Evolutionary conservation across 2,888 invertebrate species (phyloP).

Genomic region (Drosophila trichaetosa): DNA sequence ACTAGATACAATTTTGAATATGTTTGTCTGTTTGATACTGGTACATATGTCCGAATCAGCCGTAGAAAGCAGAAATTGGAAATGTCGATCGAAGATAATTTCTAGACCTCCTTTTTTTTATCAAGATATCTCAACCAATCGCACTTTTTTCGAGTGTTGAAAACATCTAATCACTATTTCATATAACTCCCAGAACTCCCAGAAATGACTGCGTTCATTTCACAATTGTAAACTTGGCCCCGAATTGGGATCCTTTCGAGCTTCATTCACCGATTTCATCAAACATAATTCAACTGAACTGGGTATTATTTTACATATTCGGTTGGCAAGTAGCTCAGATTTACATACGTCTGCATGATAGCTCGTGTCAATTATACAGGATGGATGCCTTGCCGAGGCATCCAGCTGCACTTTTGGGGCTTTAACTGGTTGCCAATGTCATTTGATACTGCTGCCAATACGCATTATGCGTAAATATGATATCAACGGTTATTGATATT

Average conservation of each 20-base stretch:
- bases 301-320: background rate
- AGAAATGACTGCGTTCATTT: background rate
- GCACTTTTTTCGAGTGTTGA: background rate
- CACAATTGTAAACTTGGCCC: background rate
- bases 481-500: constrained; percentile 76
- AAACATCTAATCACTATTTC: background rate
- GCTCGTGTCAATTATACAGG: constrained; percentile 40
- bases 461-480: constrained; percentile 60
- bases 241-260: background rate
- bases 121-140: background rate
- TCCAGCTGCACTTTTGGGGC: constrained; percentile 65
- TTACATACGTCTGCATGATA: constrained; percentile 2
- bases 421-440: constrained; percentile 45
- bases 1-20: background rate
- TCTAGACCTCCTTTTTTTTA: background rate
- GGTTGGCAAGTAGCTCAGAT: constrained; percentile 1
- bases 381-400: constrained; percentile 11
- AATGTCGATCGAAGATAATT: background rate
- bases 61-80: background rate
- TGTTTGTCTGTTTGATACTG: background rate
- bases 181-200: background rate
- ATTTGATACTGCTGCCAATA: constrained; percentile 24
- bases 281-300: background rate
- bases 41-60: background rate
- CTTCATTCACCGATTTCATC: background rate